Evolutionary conservation across 1,140 invertebrate genomes (phyloP).

Genomic region (Epicauta chinensis): DNA sequence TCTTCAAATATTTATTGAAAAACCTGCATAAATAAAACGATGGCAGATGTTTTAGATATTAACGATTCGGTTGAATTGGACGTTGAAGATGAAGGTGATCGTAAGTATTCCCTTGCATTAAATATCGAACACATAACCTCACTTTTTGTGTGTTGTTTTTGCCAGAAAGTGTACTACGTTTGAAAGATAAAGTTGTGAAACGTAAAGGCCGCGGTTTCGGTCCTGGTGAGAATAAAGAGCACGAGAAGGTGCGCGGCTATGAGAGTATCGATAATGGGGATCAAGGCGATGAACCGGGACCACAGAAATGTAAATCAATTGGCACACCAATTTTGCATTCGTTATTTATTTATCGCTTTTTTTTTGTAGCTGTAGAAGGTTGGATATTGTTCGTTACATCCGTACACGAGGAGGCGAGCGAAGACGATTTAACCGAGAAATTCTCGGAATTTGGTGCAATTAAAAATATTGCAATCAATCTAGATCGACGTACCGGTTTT

Average conservation of each 20-base stretch:
- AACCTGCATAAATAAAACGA: too few relatives aligned
- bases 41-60: constrained; percentile 54
- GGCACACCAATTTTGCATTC: too few relatives aligned
- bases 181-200: constrained; percentile 93
- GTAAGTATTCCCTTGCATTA: constrained; percentile 41
- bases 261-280: constrained; percentile 80
- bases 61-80: constrained; percentile 57
- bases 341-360: too few relatives aligned
- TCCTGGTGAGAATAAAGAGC: constrained; percentile 55
- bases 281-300: constrained; percentile 79
- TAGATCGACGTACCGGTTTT: constrained; percentile 96
- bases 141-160: too few relatives aligned
- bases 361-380: constrained; percentile 78
- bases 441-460: constrained; percentile 98
- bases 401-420: constrained; percentile 96
- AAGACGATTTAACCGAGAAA: constrained; percentile 95
- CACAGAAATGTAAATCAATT: constrained; percentile 73
- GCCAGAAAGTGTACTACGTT: constrained; percentile 83
- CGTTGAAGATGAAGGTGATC: constrained; percentile 59
- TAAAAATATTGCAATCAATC: constrained; percentile 94
- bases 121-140: constrained; percentile 1
- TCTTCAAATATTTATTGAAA: too few relatives aligned
- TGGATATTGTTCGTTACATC: constrained; percentile 98
- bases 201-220: constrained; percentile 94
- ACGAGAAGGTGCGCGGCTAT: constrained; percentile 73